These are phyloP conservation scores for Erannis defoliaria DNA, from an alignment of 2,888 invertebrate species.

Conservation along the genomic window DNA sequence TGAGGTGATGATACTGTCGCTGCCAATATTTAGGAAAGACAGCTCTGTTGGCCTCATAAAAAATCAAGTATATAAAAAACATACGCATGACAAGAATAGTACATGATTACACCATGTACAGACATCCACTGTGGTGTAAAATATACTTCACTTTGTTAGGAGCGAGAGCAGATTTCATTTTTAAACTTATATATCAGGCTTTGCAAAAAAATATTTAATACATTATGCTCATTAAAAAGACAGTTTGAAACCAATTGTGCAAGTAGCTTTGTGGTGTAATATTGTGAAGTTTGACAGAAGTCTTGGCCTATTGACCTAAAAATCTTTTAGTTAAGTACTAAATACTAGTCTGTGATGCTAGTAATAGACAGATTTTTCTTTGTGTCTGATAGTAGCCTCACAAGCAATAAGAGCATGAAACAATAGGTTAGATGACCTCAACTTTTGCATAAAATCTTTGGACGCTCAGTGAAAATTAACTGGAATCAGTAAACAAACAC, in stretches of 20 bases:
- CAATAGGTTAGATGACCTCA: constrained; percentile 20
- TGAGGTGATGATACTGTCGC: too few species aligned
- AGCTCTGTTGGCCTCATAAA: too few species aligned
- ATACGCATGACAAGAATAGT: too few species aligned
- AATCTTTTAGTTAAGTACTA: constrained; percentile 10
- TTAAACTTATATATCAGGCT: background rate
- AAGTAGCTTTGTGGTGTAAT: constrained; percentile 30
- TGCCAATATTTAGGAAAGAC: too few species aligned
- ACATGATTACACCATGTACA: too few species aligned
- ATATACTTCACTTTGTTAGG: background rate
- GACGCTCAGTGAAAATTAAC: constrained; percentile 8
- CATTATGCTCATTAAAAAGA: constrained; percentile 13
- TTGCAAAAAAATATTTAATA: constrained; percentile 5
- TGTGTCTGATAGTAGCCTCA: background rate
- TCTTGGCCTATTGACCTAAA: constrained; percentile 41
- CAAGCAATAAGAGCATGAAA: background rate
- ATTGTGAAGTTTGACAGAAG: constrained; percentile 27
- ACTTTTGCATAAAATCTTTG: background rate
- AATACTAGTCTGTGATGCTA: constrained; percentile 11
- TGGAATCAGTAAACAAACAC: constrained; percentile 23
- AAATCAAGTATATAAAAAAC: too few species aligned
- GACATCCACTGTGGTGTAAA: too few species aligned
- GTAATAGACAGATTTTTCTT: constrained; percentile 5
- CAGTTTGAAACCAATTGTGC: constrained; percentile 28
- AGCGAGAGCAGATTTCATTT: background rate